phyloP scores from a whole-genome alignment of 1,140 invertebrate genomes.

The Listronotus bonariensis region DNA sequence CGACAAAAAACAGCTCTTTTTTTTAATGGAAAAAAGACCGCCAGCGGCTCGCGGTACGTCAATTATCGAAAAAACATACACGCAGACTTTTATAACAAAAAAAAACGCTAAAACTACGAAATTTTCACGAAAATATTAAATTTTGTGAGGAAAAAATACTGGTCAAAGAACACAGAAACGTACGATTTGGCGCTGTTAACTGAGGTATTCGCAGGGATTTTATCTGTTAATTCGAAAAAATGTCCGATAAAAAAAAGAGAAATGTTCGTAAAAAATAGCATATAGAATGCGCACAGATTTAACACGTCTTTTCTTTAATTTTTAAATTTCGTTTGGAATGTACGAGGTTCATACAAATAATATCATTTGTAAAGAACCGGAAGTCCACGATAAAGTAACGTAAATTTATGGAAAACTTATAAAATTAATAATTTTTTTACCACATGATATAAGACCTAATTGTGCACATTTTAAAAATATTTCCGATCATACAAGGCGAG shows the following conservation, averaged over 20 bases:
- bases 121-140: constrained; percentile 11
- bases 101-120: not conserved
- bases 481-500: no score
- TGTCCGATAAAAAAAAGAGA: not conserved
- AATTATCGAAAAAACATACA: constrained; percentile 7
- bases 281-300: no score
- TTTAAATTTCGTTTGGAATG: not conserved
- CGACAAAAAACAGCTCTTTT: constrained; percentile 10
- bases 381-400: no score
- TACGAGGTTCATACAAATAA: not conserved
- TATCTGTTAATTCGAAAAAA: not conserved
- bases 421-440: no score
- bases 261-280: not conserved
- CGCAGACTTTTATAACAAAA: constrained; percentile 9
- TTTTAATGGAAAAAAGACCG: constrained; percentile 8
- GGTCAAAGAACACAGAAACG: constrained; percentile 18
- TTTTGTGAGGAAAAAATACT: constrained; percentile 13
- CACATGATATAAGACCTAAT: no score
- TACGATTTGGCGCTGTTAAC: constrained; percentile 1
- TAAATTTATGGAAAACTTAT: no score
- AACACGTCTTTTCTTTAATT: not conserved
- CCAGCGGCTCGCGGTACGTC: constrained; percentile 30
- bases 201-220: not conserved
- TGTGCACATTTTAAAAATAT: no score
- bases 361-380: not conserved